Base-by-base conservation (phyloP, 2,113 vertebrate genomes). In the Nerophis ophidion region DNA sequence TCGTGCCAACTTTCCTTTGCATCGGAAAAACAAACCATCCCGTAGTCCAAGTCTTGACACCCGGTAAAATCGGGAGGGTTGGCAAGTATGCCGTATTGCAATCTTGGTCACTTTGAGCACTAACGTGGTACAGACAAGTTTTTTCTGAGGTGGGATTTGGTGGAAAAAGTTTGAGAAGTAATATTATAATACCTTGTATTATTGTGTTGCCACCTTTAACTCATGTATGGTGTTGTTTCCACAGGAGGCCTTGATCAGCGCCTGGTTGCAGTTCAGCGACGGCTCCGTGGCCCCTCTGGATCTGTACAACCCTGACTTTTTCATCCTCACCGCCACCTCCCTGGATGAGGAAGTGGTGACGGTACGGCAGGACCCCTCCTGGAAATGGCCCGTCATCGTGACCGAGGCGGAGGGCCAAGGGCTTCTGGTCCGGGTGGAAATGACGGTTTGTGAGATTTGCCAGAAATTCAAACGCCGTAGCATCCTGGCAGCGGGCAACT, bases 201-300 rank as follows among this genome's bases (percentile, higher is more conserved):
- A 6, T 48, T 9, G 11, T 10, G 48, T 33, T 54, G 46, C 36
- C 40, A 44, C 60, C 46, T 57, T 57, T 68, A 5, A 57, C 26
- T 48, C 38, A 64, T 62, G 45, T 55, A 3, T 60, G 10, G 38
- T 68, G 8, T 40, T 71, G 17, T 68, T 60, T 61, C 78, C 54
- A 7, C 82, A 99, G 97, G 97, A 99, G 74, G 95, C 95, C 1
- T 81, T 97, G 72, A 84, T 97, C 70, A 97, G 94, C 69, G 91
- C 90, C 4, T 99, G 96, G 96, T 92, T 99, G 19, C 95, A 95
- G 84, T 98, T 98, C 89, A 99, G 93, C 1, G 97, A 99, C 0
- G 93, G 94, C 81, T 93, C 94, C 0, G 87, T 92, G 54, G 92
- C 95, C 0, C 94, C 95, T 0, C 84, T 99, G 71, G 95, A 99